Conservation (phyloP, 2,797 vertebrate species). For the Linurgus olivaceus region DNA sequence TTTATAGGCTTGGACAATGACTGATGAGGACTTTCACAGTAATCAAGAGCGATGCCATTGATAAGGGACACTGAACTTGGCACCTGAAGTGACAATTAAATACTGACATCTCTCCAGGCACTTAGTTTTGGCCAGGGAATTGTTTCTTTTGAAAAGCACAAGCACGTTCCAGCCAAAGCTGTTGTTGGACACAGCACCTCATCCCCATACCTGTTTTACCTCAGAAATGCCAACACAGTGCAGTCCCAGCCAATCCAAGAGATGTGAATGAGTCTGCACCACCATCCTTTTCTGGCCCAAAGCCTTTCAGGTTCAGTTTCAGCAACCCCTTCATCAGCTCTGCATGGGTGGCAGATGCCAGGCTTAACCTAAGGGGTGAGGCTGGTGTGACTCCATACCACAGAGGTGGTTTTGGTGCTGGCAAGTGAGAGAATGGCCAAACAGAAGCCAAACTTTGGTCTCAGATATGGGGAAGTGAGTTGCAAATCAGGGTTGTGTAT, state of each 20-base stretch:
- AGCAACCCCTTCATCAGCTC: neutral
- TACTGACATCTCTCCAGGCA: accelerated
- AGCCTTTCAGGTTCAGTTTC: neutral
- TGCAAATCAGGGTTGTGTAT: neutral
- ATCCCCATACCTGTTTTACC: neutral
- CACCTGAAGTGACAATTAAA: neutral
- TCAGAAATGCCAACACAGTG: neutral
- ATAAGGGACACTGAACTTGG: neutral
- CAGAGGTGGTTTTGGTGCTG: neutral
- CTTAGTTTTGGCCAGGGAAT: neutral
- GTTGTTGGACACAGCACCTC: neutral
- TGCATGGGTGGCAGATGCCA: neutral
- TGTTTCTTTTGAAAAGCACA: neutral
- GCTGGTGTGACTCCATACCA: neutral
- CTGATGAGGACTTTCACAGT: neutral
- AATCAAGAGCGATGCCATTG: neutral
- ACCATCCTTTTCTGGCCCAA: neutral
- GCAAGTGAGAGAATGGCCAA: neutral
- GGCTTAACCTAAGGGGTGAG: neutral
- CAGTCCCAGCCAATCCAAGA: neutral
- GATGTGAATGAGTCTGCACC: neutral
- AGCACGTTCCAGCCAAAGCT: neutral
- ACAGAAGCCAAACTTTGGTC: neutral
- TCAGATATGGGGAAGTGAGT: neutral
- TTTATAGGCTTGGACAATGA: neutral